Evolutionary conservation across 2,888 invertebrate species (phyloP), one percentile per base, ranked within the genome.

Genomic region (Noctua pronuba): DNA sequence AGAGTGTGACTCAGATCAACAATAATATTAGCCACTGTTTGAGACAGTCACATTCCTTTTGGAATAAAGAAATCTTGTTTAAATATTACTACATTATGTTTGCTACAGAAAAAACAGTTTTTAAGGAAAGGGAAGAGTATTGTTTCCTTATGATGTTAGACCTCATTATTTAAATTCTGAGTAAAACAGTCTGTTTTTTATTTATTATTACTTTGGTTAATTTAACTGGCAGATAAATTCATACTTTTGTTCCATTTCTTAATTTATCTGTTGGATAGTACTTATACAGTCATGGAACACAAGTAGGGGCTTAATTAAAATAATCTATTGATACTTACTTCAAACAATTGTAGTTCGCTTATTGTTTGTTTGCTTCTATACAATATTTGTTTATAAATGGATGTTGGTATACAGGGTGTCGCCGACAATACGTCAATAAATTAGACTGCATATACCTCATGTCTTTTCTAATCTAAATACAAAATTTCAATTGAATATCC

Each of bases 1-100:
- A 73, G 8, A n/a, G 8, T 28, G 80, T 64, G 78, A 83, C 83
- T 83, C 83, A 76, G 52, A 46, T 55, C 76, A 64, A 82, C 44
- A 64, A 55, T 64, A 55, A 64, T 76, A 46, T 38, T 52, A 21
- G 0, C 10, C 16, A 52, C 62, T 38, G 52, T 82, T 44, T 41
- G 38, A 24, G 46, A 71, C 8, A 35, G n/a, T 10, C 7, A 52
- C 52, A 78, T 78, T 52, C 35, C 35, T 52, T 35, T 62, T n/a
- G 2, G n/a, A n/a, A 46, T 46, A 64, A 64, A 75, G 44, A 46
- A 38, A 28, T 46, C 28, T 76, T 78, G 31, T 77, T 41, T 41
- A 62, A 21, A 31, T 28, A 24, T 24, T 11, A 18, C 18, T 49
- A 16, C 5, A 60, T 11, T 3, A 16, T 62, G 18, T 62, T 31